Conservation (phyloP, 2,888 invertebrate species). For the Synanthedon formicaeformis region DNA sequence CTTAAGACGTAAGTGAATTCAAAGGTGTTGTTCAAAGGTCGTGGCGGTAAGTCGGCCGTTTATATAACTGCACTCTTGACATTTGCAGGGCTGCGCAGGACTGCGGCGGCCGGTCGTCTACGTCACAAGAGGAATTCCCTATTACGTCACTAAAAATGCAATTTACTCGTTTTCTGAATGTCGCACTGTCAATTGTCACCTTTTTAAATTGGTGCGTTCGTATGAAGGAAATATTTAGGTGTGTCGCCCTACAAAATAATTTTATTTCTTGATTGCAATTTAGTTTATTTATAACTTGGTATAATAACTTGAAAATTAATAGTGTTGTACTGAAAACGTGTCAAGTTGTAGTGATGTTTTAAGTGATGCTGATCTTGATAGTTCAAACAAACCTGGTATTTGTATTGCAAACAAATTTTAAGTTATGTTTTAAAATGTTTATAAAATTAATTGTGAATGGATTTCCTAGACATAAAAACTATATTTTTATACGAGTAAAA, state of each 20-base stretch:
- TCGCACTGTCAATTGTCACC: neutral
- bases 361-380: no score
- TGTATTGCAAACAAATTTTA: no score
- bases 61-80: conserved; percentile 48
- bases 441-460: no score
- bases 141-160: conserved; percentile 28
- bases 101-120: conserved; percentile 11
- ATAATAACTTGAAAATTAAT: no score
- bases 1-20: conserved; percentile 43
- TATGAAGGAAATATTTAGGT: neutral
- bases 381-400: no score
- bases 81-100: conserved; percentile 45
- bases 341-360: no score
- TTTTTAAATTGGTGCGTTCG: neutral
- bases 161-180: neutral
- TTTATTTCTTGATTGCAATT: neutral
- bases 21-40: conserved; percentile 48
- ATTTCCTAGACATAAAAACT: no score
- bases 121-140: conserved; percentile 39
- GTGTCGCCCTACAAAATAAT: neutral
- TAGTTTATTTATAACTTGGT: no score
- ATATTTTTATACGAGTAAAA: no score
- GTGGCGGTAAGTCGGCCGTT: conserved; percentile 23
- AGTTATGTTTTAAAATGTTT: no score
- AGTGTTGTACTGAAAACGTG: no score